Percentiles rank a stretch among this genome's conserved stretches.
phyloP scores from a whole-genome alignment of 2,888 invertebrate species.

The Byasa hedistus region DNA sequence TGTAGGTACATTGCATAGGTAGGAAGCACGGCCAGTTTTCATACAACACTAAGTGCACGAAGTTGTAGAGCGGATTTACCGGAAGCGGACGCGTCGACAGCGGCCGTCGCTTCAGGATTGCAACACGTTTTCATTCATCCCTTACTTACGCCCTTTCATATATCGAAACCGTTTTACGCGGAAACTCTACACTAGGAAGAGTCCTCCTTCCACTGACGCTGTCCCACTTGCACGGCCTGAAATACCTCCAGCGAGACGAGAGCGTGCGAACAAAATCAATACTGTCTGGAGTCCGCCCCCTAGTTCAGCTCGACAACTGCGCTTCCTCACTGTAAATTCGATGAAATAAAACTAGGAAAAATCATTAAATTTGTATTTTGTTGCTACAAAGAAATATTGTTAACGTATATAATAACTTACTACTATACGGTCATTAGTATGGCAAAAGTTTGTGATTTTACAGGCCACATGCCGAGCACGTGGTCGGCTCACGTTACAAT shows the following conservation, averaged over 20 bases:
- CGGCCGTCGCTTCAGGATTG: constrained; percentile 77
- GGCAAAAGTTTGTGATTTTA: constrained; percentile 2
- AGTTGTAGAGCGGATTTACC: constrained; percentile 77
- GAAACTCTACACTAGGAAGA: constrained; percentile 72
- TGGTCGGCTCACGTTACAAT: constrained; percentile 75
- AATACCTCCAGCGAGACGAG: constrained; percentile 51
- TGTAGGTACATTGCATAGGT: constrained; percentile 16
- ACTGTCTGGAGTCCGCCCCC: constrained; percentile 78
- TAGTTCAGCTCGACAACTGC: constrained; percentile 73
- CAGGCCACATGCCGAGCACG: constrained; percentile 69
- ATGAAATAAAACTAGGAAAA: constrained; percentile 77
- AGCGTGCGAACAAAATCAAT: constrained; percentile 74
- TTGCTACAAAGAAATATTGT: constrained; percentile 43
- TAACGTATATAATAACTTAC: constrained; percentile 13
- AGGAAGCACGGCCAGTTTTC: constrained; percentile 42
- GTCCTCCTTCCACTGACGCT: constrained; percentile 56
- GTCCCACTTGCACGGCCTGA: constrained; percentile 54
- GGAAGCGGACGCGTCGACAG: constrained; percentile 77
- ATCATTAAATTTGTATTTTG: constrained; percentile 67
- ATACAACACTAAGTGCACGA: constrained; percentile 72
- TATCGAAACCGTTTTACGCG: constrained; percentile 61
- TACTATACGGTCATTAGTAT: background rate
- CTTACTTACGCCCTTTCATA: constrained; percentile 63
- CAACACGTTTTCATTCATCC: constrained; percentile 79
- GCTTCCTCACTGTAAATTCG: constrained; percentile 76